These are phyloP conservation scores for Crax fasciolata DNA, from an alignment of 2,797 vertebrate genomes.

Conservation along the genomic window DNA sequence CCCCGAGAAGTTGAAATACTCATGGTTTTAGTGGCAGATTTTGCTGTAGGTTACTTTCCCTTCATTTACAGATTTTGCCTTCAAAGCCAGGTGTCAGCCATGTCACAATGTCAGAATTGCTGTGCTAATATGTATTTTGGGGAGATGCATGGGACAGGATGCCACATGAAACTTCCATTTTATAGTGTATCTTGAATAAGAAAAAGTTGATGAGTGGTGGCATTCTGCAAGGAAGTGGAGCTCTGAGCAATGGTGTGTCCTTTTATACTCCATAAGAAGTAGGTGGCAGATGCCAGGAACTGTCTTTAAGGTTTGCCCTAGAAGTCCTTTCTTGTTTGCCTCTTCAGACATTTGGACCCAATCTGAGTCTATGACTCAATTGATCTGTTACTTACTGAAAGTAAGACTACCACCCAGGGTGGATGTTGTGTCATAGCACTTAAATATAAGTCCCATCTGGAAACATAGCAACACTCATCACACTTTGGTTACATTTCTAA, in stretches of 20 bases:
- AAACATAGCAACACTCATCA: background rate
- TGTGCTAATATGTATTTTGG: background rate
- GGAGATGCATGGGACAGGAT: background rate
- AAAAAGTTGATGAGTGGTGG: accelerated
- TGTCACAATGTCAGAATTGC: background rate
- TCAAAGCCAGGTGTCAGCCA: background rate
- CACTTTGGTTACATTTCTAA: background rate
- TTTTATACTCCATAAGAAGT: background rate
- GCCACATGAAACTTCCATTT: background rate
- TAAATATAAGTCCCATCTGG: background rate
- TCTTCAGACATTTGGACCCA: background rate
- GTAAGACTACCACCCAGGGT: background rate
- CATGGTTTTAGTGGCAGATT: background rate
- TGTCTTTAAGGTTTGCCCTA: background rate
- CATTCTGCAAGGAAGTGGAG: background rate
- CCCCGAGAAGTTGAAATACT: background rate
- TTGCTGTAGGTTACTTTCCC: background rate
- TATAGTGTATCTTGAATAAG: background rate
- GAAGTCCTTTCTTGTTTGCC: background rate
- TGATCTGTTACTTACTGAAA: background rate
- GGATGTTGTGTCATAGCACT: background rate
- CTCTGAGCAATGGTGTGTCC: background rate
- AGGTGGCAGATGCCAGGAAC: background rate
- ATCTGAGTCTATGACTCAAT: too few relatives aligned
- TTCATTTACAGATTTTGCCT: background rate